Base-by-base conservation (phyloP, 2,888 invertebrate species). In the Protonemura montana region DNA sequence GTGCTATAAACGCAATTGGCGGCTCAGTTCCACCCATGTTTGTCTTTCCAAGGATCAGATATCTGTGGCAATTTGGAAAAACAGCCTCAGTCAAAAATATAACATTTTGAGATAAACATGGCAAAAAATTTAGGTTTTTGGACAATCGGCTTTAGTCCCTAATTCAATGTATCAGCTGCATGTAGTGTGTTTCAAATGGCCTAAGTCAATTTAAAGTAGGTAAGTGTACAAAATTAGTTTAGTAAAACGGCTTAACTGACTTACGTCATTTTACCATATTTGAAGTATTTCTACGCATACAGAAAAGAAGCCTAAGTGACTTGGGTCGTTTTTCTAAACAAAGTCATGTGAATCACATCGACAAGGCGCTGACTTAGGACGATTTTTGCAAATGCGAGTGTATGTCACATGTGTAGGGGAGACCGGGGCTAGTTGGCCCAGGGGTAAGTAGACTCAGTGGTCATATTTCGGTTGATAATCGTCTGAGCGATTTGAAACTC, bases 11-110 rank as follows among this genome's bases (percentile, higher is more conserved):
- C n/a, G n/a, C n/a, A n/a, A n/a, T n/a, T n/a, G n/a, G n/a, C 13
- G 85, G n/a, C n/a, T n/a, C n/a, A n/a, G n/a, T n/a, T n/a, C n/a
- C n/a, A n/a, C 92, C 92, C 1, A 91, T 92, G 91, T 92, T 92
- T 88, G 91, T 92, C 82, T 92, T 90, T 87, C 77, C 77, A 27
- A 7, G 78, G 26, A 7, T 27, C 13, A 26, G 78, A 16, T 78
- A 27, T 35, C 82, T 82, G 82, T 82, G 82, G 82, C 35, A 35
- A 30, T 82, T 82, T 82, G 35, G 82, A 82, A 82, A 82, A 82
- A 29, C 30, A 35, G 82, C 35, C 6, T 28, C 29, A 82, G 82
- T 82, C 82, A 26, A 82, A 78, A 78, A 26, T 27, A 26, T 78
- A 28, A 28, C 82, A 28, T 82, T 29, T 82, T 35, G 30, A 82